phyloP scores from a whole-genome alignment of 2,888 invertebrate genomes.

The Smittia aterrima region DNA sequence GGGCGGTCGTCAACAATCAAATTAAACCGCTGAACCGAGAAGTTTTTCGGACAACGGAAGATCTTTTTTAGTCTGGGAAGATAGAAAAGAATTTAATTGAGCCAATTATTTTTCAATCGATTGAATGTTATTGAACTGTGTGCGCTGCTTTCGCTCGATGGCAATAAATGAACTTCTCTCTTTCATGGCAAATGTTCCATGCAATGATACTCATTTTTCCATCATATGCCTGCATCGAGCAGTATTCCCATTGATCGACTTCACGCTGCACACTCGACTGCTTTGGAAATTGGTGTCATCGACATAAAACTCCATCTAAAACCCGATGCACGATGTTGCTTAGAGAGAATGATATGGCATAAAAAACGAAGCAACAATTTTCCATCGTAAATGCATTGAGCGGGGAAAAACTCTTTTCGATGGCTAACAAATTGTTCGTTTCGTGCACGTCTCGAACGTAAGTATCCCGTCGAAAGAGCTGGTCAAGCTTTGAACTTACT shows the following conservation, averaged over 20 bases:
- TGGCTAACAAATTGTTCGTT: too few species aligned
- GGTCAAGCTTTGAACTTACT: too few species aligned
- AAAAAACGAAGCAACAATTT: constrained; percentile 2
- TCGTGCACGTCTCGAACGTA: too few species aligned
- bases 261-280: neutral
- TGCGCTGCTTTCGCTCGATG: neutral
- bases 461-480: too few species aligned
- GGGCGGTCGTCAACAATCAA: too few species aligned
- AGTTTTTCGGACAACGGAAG: too few species aligned
- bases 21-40: too few species aligned
- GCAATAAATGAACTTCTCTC: neutral
- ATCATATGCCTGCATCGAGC: neutral
- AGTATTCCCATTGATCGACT: neutral
- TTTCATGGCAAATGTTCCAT: neutral
- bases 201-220: neutral
- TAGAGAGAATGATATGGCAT: too few species aligned
- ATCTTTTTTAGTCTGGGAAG: neutral
- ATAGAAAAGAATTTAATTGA: constrained; percentile 2
- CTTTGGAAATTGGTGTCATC: neutral
- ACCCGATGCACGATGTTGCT: too few species aligned
- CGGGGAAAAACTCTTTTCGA: too few species aligned
- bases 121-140: neutral
- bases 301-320: neutral
- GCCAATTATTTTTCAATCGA: neutral
- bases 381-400: neutral